A percentile compares a stretch with the other conserved stretches of the same genome.
Evolutionary conservation across 1,140 invertebrate genomes (phyloP).

Genomic region (Plodia interpunctella): DNA sequence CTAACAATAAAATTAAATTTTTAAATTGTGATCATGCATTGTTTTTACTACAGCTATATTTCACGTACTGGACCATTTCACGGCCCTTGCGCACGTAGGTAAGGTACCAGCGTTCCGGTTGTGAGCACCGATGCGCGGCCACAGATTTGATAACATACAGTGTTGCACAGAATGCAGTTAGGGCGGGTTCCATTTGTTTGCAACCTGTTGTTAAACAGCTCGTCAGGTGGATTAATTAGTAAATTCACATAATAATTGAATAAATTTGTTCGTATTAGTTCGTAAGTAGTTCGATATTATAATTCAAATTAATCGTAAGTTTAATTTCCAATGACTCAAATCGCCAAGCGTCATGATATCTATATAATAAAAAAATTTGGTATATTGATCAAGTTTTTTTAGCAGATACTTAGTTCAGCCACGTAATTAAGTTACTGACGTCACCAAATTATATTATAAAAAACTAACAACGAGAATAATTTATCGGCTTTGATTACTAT

Average conservation of each 20-base stretch:
- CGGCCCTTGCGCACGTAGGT: constrained; percentile 52
- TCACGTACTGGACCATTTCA: constrained; percentile 40
- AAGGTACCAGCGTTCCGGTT: constrained; percentile 28
- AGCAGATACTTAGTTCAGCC: no score
- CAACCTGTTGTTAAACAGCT: constrained; percentile 26
- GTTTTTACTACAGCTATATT: constrained; percentile 13
- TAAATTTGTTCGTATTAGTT: no score
- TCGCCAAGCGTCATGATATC: no score
- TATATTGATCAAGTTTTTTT: no score
- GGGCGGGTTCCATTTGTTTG: constrained; percentile 36
- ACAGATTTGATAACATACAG: constrained; percentile 55
- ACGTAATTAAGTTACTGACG: no score
- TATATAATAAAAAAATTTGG: no score
- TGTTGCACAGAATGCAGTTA: constrained; percentile 34
- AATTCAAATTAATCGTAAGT: no score
- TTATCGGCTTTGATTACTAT: not conserved
- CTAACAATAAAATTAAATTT: not conserved
- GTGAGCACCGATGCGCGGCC: constrained; percentile 45
- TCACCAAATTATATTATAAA: not conserved
- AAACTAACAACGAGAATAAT: not conserved
- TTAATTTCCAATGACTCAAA: no score
- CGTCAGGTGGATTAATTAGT: not conserved
- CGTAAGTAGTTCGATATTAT: no score
- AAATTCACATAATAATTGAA: not conserved
- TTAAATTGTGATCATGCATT: not conserved